Evolutionary conservation across 2,113 vertebrate genomes (phyloP), one percentile per base, ranked within the genome.

Genomic region (Anguilla rostrata): DNA sequence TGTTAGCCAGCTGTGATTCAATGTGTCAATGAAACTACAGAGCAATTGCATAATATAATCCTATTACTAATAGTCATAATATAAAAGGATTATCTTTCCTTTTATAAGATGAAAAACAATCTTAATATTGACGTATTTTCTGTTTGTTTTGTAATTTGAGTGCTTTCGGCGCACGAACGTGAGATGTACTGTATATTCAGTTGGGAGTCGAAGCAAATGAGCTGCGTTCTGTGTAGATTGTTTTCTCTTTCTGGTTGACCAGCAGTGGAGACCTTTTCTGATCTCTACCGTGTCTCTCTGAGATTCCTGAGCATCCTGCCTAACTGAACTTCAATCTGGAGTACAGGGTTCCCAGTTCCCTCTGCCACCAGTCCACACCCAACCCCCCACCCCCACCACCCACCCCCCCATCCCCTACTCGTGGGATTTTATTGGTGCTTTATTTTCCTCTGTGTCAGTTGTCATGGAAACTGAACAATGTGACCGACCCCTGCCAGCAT

Each of bases 401-500:
- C 88, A 82, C 71, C 7, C n/a, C n/a, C 22, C 34, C 34, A 8
- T 2, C 71, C 4, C 7, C 39, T 9, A 15, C 75, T 16, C n/a
- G 88, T 75, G 83, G 85, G 20, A 90, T 94, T 89, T 89, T 81
- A 93, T 92, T 92, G 91, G 92, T 90, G 93, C 93, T 91, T 92
- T 87, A 92, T 88, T 93, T 94, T 94, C 90, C 91, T 78, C 78
- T 91, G 91, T 90, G 87, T 89, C 11, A 79, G 94, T 93, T 93
- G 91, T 94, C 92, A 94, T 95, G 93, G 95, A 92, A 93, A 94
- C 94, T 87, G 85, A 87, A 92, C 82, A 92, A 92, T 92, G 93
- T 93, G 92, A 89, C 90, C 90, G 88, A 88, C 92, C 90, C 92
- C 93, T 87, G 85, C 87, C 88, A 86, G 88, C 86, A 91, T 91